Evolutionary conservation across 2,888 invertebrate species (phyloP).

Genomic region (Harpalus rufipes): DNA sequence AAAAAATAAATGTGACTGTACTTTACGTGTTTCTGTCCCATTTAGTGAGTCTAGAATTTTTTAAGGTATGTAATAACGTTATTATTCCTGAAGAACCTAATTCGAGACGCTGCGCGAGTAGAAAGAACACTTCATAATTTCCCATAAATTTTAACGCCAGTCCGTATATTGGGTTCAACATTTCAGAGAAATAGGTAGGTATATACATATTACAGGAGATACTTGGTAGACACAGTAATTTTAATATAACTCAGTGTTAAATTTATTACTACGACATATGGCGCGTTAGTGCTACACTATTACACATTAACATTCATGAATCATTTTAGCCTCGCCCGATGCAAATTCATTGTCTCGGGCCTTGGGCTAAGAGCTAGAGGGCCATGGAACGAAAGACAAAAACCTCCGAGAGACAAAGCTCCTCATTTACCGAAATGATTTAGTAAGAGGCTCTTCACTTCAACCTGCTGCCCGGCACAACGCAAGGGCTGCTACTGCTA

Average conservation of each 20-base stretch:
- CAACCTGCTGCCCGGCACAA: conserved; percentile 5
- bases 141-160: conserved; percentile 44
- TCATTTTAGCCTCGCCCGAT: conserved; percentile 40
- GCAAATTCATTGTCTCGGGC: conserved; percentile 40
- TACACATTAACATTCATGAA: conserved; percentile 61
- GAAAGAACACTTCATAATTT: conserved; percentile 35
- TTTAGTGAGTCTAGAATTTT: no score
- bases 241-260: conserved; percentile 57
- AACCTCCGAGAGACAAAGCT: conserved; percentile 42
- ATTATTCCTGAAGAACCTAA: not conserved
- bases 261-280: conserved; percentile 54
- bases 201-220: conserved; percentile 53
- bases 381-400: conserved; percentile 30
- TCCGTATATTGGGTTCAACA: conserved; percentile 38
- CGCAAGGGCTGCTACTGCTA: not conserved
- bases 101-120: not conserved
- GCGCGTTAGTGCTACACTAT: conserved; percentile 44
- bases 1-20: no score
- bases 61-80: not conserved
- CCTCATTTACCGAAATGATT: conserved; percentile 45
- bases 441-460: conserved; percentile 18
- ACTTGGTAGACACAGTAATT: conserved; percentile 60
- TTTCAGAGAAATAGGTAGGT: conserved; percentile 51
- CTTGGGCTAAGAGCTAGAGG: conserved; percentile 7
- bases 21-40: no score